phyloP scores from a whole-genome alignment of 2,797 vertebrate species.

The Trematomus bernacchii region DNA sequence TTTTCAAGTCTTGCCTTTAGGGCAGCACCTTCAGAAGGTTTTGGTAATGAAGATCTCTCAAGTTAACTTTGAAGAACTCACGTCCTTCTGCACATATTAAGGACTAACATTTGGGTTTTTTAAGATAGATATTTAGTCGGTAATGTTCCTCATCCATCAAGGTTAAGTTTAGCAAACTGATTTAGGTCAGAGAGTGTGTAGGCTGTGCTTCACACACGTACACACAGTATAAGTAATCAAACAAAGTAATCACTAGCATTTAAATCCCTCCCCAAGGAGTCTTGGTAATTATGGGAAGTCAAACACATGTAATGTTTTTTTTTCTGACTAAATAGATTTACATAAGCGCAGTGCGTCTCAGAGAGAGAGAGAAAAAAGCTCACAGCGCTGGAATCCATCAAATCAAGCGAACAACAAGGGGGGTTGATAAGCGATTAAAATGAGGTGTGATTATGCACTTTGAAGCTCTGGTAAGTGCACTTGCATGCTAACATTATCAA shows the following conservation, averaged over 20 bases:
- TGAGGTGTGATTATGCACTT: conserved; percentile 75
- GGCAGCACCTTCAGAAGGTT: conserved; percentile 53
- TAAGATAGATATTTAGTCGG: conserved; percentile 6
- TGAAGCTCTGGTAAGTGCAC: conserved; percentile 71
- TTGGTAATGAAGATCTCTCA: conserved; percentile 59
- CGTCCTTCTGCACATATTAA: conserved; percentile 5
- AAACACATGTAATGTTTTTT: conserved; percentile 74
- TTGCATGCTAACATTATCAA: conserved; percentile 69
- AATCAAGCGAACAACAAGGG: conserved; percentile 75
- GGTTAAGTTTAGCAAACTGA: conserved; percentile 45
- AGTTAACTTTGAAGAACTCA: conserved; percentile 35
- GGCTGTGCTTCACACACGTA: background rate
- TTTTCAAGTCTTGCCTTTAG: conserved; percentile 51
- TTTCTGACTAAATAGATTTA: conserved; percentile 72
- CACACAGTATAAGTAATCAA: conserved; percentile 70
- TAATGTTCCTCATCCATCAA: conserved; percentile 43
- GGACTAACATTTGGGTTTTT: conserved; percentile 24
- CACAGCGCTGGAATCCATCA: conserved; percentile 62
- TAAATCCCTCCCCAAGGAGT: conserved; percentile 76
- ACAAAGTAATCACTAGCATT: conserved; percentile 79
- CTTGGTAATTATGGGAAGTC: conserved; percentile 78
- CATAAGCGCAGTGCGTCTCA: conserved; percentile 65
- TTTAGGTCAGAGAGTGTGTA: conserved; percentile 30
- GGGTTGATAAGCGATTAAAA: conserved; percentile 78
- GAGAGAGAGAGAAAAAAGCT: background rate